Base-by-base conservation (phyloP, 2,113 vertebrate genomes). In the Amblyopsis rosae region DNA sequence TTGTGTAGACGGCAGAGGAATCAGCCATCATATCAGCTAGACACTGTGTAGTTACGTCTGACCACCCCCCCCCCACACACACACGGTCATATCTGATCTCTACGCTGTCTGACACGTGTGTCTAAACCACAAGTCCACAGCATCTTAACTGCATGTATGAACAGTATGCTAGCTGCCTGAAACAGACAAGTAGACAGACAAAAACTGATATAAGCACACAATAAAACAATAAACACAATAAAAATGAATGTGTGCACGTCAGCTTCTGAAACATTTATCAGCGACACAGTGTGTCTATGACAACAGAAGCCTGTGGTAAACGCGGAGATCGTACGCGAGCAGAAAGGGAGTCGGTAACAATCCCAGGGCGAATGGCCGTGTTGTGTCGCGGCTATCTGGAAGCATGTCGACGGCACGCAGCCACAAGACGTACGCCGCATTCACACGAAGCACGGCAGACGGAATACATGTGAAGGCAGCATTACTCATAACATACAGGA, bases 381-480 rank as follows among this genome's bases (percentile, higher is more conserved):
- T 32, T 61, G 17, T 50, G 17, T 60, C 12, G 8, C 78, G 59
- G 62, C 4, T 60, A 59, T 47, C 59, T 73, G 65, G 65, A 74
- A 67, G 13, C 9, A 53, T 65, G 10, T 50, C 9, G 3, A 33
- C 58, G 67, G 72, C 80, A 49, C 80, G 76, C 75, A 75, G 69
- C 58, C 73, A 77, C 86, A 82, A 17, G 69, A 79, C 46, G 35
- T 33, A 64, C 3, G 41, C 15, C 46, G 13, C 10, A 12, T 49
- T 12, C 8, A 12, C 9, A 49, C 2, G 48, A 49, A 49, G 48
- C 48, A 9, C 48, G 8, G 48, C 48, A 49, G 48, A 49, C 9
- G 12, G 8, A 49, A 9, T 49, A 12, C 12, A 49, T 9, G 8
- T 49, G 8, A 9, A 56, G 54, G n/a, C 9, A 16, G 16, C 8